Evolutionary conservation across 2,888 invertebrate genomes (phyloP).

Genomic region (Drosophila eohydei): DNA sequence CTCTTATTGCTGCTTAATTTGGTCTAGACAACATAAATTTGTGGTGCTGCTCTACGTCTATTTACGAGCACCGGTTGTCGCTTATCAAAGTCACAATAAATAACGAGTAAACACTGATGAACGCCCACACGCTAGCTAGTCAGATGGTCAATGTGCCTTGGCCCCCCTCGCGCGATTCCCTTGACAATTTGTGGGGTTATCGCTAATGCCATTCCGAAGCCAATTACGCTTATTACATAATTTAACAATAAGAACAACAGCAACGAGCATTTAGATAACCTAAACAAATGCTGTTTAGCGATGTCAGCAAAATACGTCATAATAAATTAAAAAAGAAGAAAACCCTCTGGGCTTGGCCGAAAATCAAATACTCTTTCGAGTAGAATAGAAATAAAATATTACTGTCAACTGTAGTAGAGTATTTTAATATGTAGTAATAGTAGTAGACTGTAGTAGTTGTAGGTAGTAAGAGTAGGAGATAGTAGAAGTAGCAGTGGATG

Average conservation of each 20-base stretch:
- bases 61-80: slow-evolving; percentile 54
- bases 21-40: slow-evolving; percentile 67
- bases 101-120: slow-evolving; percentile 55
- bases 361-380: not conserved
- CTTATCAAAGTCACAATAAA: slow-evolving; percentile 79
- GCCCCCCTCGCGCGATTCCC: not conserved
- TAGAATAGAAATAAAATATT: not conserved
- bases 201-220: slow-evolving; percentile 42
- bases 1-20: slow-evolving; percentile 1
- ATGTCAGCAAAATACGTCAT: slow-evolving; percentile 18
- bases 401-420: not conserved
- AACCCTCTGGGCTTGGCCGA: not conserved
- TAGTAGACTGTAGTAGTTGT: not conserved
- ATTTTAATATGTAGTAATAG: not conserved
- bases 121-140: slow-evolving; percentile 36
- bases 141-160: not conserved
- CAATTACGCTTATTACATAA: slow-evolving; percentile 79
- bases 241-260: slow-evolving; percentile 48
- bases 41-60: slow-evolving; percentile 52
- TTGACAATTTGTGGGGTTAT: not conserved
- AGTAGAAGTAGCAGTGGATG: not conserved
- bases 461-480: no score
- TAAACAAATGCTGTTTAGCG: slow-evolving; percentile 27
- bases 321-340: not conserved
- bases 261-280: slow-evolving; percentile 43